Percentiles rank a stretch among this genome's conserved stretches.
Evolutionary conservation across 64 coral and sea anemone genomes (phyloP).

Genomic region (Porites australiensis): DNA sequence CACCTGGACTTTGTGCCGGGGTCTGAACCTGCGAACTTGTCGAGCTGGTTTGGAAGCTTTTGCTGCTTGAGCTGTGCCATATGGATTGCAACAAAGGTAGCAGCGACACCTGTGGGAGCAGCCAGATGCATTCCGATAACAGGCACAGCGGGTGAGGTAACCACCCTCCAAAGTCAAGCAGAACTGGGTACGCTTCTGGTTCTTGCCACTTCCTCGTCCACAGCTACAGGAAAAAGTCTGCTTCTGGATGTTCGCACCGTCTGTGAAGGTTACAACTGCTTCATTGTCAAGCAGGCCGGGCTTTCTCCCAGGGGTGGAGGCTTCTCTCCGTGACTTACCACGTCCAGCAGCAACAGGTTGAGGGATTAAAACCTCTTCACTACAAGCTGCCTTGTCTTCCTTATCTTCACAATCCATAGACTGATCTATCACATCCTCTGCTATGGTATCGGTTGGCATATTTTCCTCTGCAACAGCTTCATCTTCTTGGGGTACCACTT

Average conservation of each 20-base stretch:
- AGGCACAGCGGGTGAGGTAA: conserved; percentile 69
- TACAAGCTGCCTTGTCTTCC: background rate
- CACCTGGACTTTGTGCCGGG: conserved; percentile 71
- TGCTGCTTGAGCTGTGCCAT: conserved; percentile 68
- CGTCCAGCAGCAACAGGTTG: background rate
- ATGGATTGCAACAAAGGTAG: conserved; percentile 64
- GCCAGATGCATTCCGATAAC: conserved; percentile 55
- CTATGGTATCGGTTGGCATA: background rate
- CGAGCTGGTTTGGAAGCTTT: conserved; percentile 38
- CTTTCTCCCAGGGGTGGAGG: conserved; percentile 7
- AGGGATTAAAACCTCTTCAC: background rate
- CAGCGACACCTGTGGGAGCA: conserved; percentile 70
- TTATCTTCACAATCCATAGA: conserved; percentile 15
- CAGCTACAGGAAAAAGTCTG: conserved; percentile 63
- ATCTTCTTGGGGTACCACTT: background rate
- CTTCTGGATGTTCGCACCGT: conserved; percentile 32
- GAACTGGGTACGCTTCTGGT: conserved; percentile 46
- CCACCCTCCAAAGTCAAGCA: conserved; percentile 58
- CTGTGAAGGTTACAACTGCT: background rate
- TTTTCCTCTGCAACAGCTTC: conserved; percentile 4
- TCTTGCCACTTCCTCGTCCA: conserved; percentile 67
- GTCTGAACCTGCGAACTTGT: conserved; percentile 46
- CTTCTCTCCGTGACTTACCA: background rate
- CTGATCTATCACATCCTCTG: background rate
- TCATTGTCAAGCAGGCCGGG: background rate